Conservation (phyloP, 37 sponge, comb jelly and placozoan genomes). For the Hormiphora californensis region DNA sequence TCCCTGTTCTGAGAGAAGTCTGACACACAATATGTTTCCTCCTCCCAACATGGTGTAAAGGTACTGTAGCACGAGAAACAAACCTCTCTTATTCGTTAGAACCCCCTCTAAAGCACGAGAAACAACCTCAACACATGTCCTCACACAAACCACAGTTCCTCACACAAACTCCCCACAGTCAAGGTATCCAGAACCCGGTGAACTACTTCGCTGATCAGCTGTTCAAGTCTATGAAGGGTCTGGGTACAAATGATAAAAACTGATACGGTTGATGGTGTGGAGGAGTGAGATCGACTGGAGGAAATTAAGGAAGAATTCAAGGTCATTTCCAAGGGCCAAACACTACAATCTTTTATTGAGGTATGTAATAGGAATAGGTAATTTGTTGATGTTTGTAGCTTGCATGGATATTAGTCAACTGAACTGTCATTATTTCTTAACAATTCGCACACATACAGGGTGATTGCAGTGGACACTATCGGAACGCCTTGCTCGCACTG, state of each 20-base stretch:
- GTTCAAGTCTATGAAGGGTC: constrained; percentile 51
- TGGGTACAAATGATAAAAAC: constrained; percentile 45
- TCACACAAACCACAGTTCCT: too few relatives aligned
- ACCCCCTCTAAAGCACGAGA: too few relatives aligned
- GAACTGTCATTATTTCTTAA: too few relatives aligned
- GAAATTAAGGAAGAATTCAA: constrained; percentile 45
- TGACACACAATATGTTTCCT: too few relatives aligned
- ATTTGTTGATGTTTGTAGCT: not conserved
- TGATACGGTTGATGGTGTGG: constrained; percentile 34
- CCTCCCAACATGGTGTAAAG: too few relatives aligned
- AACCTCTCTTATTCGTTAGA: too few relatives aligned
- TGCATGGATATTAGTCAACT: not conserved
- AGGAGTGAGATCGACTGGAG: constrained; percentile 25
- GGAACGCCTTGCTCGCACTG: not conserved
- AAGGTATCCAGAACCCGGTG: constrained; percentile 16
- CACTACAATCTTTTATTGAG: not conserved
- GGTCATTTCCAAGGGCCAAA: constrained; percentile 6
- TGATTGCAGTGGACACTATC: constrained; percentile 48
- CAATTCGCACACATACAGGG: too few relatives aligned
- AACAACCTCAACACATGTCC: too few relatives aligned
- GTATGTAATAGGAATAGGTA: not conserved
- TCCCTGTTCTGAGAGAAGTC: too few relatives aligned
- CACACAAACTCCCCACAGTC: too few relatives aligned
- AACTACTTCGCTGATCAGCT: constrained; percentile 36
- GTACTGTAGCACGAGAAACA: too few relatives aligned